Evolutionary conservation across 2,113 vertebrate species (phyloP), one percentile per base, ranked within the genome.

Genomic region (Glareola pratincola): DNA sequence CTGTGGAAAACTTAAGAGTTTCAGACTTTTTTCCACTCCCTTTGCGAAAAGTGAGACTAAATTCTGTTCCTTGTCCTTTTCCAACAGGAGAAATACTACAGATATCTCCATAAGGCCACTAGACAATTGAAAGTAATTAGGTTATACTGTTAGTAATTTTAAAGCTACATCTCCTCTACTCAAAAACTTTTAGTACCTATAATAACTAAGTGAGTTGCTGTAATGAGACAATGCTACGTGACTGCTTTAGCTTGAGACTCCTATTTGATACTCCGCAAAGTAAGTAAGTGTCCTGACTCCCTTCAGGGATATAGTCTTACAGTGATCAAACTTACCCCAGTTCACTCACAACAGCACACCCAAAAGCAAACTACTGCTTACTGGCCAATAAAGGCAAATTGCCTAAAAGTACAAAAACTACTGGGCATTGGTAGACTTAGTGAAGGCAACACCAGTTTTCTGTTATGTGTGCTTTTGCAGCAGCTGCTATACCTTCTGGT

Each of bases 61-160:
- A 99, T 97, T 99, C 99, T 47, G 99, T 99, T 91, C 99, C 99
- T 97, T 99, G 99, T 95, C 99, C 99, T 98, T 98, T 99, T 91
- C 99, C 99, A 77, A 99, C 99, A 10, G 99, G 99, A 54, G 98
- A 98, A 96, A 99, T 99, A 88, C 98, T 98, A 73, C 99, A 99
- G 97, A 99, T 99, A 97, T 99, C 99, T 97, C 99, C 99, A 96
- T 99, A 99, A 98, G 99, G 99, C 99, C 99, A 99, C 99, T 99
- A 96, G 83, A 92, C 19, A 97, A 96, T 94, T 47, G 19, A 88
- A 95, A 94, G 26, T 90, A 95, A 95, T 79, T 51, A 87, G 48
- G 57, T 88, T 32, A 88, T 6, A 67, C 11, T 26, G n/a, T 75
- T 54, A 90, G 11, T 14, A 60, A 78, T 68, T 90, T 82, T 51